Evolutionary conservation across 2,113 vertebrate genomes (phyloP).

Genomic region (Hucho hucho): DNA sequence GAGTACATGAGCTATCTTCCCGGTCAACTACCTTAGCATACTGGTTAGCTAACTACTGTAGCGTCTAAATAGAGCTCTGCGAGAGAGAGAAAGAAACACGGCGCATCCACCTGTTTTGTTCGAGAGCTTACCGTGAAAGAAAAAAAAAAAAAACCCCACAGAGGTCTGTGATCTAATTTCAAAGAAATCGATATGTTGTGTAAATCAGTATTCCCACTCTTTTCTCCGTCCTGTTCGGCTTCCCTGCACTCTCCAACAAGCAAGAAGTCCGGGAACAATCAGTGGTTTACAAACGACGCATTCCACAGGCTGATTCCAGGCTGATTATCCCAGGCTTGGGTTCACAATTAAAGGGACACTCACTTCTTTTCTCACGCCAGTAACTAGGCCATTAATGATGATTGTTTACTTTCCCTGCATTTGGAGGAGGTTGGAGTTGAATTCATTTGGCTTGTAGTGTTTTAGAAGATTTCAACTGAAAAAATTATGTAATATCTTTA

Average conservation of each 20-base stretch:
- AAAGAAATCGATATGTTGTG: too few relatives aligned
- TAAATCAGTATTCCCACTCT: conserved; percentile 36
- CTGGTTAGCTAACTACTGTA: not conserved
- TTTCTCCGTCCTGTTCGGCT: conserved; percentile 39
- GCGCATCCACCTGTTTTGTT: not conserved
- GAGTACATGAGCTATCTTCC: not conserved
- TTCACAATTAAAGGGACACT: conserved; percentile 72
- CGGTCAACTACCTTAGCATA: not conserved
- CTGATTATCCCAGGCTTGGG: conserved; percentile 58
- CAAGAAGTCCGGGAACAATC: conserved; percentile 63
- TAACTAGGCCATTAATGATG: conserved; percentile 13
- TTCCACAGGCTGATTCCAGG: conserved; percentile 65
- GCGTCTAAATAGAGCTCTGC: not conserved
- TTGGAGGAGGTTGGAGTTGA: too few relatives aligned
- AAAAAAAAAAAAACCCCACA: too few relatives aligned
- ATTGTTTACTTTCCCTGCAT: not conserved
- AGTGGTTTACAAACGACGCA: conserved; percentile 65
- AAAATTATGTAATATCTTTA: too few relatives aligned
- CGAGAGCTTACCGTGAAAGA: conserved; percentile 50
- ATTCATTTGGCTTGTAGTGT: too few relatives aligned
- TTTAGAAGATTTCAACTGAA: too few relatives aligned
- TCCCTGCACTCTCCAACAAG: conserved; percentile 36
- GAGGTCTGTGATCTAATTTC: not conserved
- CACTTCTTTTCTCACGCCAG: conserved; percentile 50
- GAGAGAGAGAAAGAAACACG: not conserved